Evolutionary conservation across 2,113 vertebrate species (phyloP), one percentile per base, ranked within the genome.

Genomic region (Physeter macrocephalus): DNA sequence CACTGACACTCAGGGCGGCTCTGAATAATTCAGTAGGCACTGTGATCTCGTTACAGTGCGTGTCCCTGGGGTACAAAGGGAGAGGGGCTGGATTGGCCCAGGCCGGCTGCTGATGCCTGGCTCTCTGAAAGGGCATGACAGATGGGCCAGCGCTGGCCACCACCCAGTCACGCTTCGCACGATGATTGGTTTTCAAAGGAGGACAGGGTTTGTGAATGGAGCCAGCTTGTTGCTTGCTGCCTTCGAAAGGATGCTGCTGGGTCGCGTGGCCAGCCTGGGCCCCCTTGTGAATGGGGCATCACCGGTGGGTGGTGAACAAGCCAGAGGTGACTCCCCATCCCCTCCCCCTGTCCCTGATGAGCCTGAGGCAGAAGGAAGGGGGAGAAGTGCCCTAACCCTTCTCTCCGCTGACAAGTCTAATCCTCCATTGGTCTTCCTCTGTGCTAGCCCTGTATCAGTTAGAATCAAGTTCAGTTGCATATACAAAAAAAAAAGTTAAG

Each of bases 11-110:
- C 92, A 49, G 93, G 86, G 95, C 88, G 74, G 95, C 90, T 46
- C 90, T 98, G 97, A 97, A 98, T 98, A 98, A 98, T 98, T 98
- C 97, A 98, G 97, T 20, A 97, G 97, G 93, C 61, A 5, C 96
- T 64, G 82, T 75, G 96, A 97, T 98, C 97, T 96, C 90, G 1
- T 97, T 97, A 93, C 95, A 90, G 94, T 92, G 88, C 21, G 0
- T 39, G 95, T 98, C 96, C 97, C 95, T 41, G 41, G 66, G 96
- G 95, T 72, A 97, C 96, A 98, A 98, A 98, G 94, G 93, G 88
- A 96, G 78, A 74, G 84, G 90, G 97, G 96, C 93, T 94, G 84
- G 81, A 89, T 80, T 20, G 67, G 88, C 94, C 94, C 90, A 80
- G 83, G 92, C 95, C 6, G 14, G 80, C 84, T 64, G 83, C 96